Evolutionary conservation across 2,888 invertebrate genomes (phyloP).

Genomic region (Pelosia muscerda): DNA sequence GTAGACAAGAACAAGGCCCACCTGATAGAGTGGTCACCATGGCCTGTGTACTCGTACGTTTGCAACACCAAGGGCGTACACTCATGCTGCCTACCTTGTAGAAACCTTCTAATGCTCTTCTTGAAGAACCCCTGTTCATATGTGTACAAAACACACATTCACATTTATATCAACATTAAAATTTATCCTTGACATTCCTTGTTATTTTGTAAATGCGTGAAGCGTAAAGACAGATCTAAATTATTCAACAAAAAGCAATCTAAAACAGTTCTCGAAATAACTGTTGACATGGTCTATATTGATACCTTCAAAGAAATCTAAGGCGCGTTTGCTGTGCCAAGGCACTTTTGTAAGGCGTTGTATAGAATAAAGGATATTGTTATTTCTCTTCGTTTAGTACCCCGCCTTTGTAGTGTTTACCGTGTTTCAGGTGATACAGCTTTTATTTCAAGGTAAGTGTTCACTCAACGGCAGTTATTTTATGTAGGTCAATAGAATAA

Average conservation of each 20-base stretch:
- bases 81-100: no score
- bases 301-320: slow-evolving; percentile 57
- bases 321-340: slow-evolving; percentile 17
- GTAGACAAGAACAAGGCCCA: no score
- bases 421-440: slow-evolving; percentile 57
- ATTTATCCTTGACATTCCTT: not conserved
- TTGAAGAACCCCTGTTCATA: no score
- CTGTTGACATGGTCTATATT: slow-evolving; percentile 58
- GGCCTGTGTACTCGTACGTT: no score
- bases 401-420: slow-evolving; percentile 60
- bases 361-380: slow-evolving; percentile 63
- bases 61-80: no score
- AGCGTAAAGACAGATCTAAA: slow-evolving; percentile 29
- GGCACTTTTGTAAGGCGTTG: slow-evolving; percentile 42
- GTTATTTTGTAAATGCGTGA: slow-evolving; percentile 13
- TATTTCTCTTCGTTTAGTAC: slow-evolving; percentile 63
- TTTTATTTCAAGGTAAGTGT: slow-evolving; percentile 59
- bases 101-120: no score
- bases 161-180: no score
- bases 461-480: slow-evolving; percentile 57
- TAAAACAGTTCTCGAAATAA: slow-evolving; percentile 55
- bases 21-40: no score
- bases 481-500: slow-evolving; percentile 61
- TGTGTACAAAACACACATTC: no score
- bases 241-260: slow-evolving; percentile 45